phyloP scores from a whole-genome alignment of 1,140 invertebrate species.

The Eciton burchellii region DNA sequence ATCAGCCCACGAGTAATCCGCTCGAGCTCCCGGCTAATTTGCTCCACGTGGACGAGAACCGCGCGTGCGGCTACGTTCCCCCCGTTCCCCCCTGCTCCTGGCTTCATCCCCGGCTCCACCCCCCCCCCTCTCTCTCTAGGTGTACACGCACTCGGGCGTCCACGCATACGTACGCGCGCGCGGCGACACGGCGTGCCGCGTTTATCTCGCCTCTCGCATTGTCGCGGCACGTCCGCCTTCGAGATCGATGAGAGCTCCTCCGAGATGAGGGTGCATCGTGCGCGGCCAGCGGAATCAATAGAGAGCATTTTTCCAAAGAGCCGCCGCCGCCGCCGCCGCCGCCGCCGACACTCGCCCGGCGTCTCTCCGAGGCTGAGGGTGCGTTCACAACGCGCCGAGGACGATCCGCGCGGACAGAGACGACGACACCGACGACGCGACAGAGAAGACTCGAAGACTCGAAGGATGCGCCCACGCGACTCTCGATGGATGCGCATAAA shows the following conservation, averaged over 20 bases:
- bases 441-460: no score
- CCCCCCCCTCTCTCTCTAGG: neutral
- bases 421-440: no score
- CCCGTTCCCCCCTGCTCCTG: neutral
- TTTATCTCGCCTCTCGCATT: slow-evolving; percentile 25
- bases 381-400: no score
- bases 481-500: no score
- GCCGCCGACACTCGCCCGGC: no score
- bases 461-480: no score
- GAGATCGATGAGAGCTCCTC: slow-evolving; percentile 26
- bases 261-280: neutral
- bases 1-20: slow-evolving; percentile 12
- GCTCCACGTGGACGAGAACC: slow-evolving; percentile 61
- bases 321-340: no score
- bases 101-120: no score
- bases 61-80: slow-evolving; percentile 41
- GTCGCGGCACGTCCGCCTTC: slow-evolving; percentile 8
- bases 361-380: no score
- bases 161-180: neutral
- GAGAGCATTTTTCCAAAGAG: neutral
- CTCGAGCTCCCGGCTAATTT: slow-evolving; percentile 20
- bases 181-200: neutral
- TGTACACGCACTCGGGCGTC: neutral
- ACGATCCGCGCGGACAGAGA: no score
- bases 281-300: neutral